Base-by-base conservation (phyloP, 64 coral and sea anemone genomes). In the Acropora tenuis region DNA sequence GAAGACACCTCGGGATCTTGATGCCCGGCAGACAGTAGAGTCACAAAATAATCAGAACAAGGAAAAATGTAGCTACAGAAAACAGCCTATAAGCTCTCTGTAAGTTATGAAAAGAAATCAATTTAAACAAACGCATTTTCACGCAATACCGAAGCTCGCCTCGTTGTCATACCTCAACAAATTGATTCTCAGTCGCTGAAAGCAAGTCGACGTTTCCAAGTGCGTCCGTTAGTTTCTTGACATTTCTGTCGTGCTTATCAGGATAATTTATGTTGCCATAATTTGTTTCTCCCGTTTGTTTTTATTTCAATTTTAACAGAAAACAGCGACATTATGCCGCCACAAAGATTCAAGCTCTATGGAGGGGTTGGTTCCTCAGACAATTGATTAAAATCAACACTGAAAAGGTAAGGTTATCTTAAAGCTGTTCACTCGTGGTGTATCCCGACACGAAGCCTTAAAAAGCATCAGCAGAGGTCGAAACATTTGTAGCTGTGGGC, bases 331-430 rank as follows among this genome's bases (percentile, higher is more conserved):
- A 94, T 47, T 75, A 12, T 30, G 95, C 95, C 74, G 95, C 95
- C 5, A 80, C 81, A 18, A 93, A 91, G 88, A 96, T 96, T 2
- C 95, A 96, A 15, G 72, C 91, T 3, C 53, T 96, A 47, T 96
- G 91, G 91, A 88, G 88, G 50, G 95, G 95, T n/a, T 96, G 95
- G 95, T 58, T 88, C 68, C 81, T 96, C 18, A 93, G 95, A 80
- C 91, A 96, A 50, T 85, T 90, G 59, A 96, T 96, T 72, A 88
- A 96, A 76, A 55, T 96, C 60, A 92, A 87, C 12, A 93, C 84
- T 42, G 73, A 80, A 40, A 96, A 86, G 83, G 95, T 96, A 69
- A 50, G 76, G 40, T 49, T 47, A 48, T 20, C 18, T 1, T 48
- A 2, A 30, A 30, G 30, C 30, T 0, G 30, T 30, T 30, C 30